Evolutionary conservation across 2,888 invertebrate species (phyloP).

Genomic region (Limenitis camilla): DNA sequence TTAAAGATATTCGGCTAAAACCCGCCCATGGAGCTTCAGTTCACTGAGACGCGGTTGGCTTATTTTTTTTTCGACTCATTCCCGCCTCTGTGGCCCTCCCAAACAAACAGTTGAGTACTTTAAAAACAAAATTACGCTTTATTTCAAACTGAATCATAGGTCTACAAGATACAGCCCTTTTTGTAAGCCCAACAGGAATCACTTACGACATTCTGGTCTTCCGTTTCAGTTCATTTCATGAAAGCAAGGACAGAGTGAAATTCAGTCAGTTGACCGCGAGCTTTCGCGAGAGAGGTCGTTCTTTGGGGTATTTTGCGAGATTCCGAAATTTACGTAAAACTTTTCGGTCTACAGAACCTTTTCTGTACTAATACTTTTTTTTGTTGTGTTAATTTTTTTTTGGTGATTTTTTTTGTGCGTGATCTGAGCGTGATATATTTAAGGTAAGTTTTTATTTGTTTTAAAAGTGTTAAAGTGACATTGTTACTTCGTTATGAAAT

Average conservation of each 20-base stretch:
- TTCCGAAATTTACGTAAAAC: conserved; percentile 46
- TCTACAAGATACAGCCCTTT: conserved; percentile 8
- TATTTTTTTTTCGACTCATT: conserved; percentile 74
- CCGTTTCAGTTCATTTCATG: conserved; percentile 70
- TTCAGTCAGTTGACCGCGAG: conserved; percentile 68
- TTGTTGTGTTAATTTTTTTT: too few species aligned
- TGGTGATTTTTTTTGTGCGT: too few species aligned
- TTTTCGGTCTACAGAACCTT: conserved; percentile 37
- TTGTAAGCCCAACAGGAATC: conserved; percentile 17
- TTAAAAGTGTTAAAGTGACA: too few species aligned
- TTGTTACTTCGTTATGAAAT: too few species aligned
- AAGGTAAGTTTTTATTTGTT: too few species aligned
- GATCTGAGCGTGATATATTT: too few species aligned
- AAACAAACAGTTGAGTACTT: conserved; percentile 71
- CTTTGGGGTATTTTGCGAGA: conserved; percentile 27
- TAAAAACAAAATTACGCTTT: conserved; percentile 53
- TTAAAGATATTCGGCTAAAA: conserved; percentile 67
- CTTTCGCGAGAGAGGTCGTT: conserved; percentile 54
- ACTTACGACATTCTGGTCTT: conserved; percentile 38
- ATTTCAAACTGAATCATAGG: conserved; percentile 21
- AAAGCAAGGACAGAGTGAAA: conserved; percentile 61
- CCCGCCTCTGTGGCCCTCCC: conserved; percentile 74
- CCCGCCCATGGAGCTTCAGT: conserved; percentile 70
- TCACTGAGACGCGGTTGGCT: conserved; percentile 73
- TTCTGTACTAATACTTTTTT: too few species aligned